phyloP scores from a whole-genome alignment of 1,140 invertebrate genomes.

The Lepidurus couesii region DNA sequence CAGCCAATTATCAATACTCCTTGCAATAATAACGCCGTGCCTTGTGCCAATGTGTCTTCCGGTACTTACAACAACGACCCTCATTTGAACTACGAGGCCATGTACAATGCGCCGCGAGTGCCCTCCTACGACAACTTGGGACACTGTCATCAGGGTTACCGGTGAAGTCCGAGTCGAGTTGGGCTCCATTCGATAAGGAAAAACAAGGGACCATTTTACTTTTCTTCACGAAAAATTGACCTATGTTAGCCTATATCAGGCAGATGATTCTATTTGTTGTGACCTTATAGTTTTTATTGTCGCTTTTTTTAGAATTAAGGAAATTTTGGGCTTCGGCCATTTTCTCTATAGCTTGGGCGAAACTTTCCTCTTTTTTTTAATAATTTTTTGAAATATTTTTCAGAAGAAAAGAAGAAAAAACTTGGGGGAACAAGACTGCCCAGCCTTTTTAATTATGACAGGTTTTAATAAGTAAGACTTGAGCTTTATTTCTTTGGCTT shows the following conservation, averaged over 20 bases:
- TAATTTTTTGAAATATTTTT: too few species aligned
- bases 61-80: slow-evolving; percentile 6
- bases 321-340: too few species aligned
- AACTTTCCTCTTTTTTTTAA: too few species aligned
- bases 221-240: background rate
- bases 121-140: background rate
- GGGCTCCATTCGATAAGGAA: background rate
- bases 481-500: too few species aligned
- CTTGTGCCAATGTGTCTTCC: background rate
- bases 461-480: background rate
- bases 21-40: background rate
- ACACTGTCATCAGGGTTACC: background rate
- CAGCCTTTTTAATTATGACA: background rate
- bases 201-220: slow-evolving; percentile 9
- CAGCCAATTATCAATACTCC: slow-evolving; percentile 4
- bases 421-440: background rate
- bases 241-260: background rate
- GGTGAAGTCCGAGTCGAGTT: background rate
- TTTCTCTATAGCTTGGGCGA: too few species aligned
- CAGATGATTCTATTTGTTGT: background rate
- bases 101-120: background rate
- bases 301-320: too few species aligned
- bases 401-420: too few species aligned
- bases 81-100: background rate
- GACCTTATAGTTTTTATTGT: too few species aligned